These are phyloP conservation scores for Nyctalus aviator DNA, from an alignment of 2,797 vertebrate genomes.

Conservation along the genomic window DNA sequence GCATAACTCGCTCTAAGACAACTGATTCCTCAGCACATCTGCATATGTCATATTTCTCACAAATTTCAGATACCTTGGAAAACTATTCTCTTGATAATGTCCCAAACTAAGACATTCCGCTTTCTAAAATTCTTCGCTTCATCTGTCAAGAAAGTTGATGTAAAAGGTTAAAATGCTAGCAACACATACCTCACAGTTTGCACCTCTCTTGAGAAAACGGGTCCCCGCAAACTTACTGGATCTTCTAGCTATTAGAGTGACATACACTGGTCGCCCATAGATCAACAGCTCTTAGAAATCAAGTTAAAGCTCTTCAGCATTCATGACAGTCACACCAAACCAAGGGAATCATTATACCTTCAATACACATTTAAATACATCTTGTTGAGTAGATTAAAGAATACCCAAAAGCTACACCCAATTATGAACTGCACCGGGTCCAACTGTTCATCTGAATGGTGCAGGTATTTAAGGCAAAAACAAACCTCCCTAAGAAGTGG, in stretches of 20 bases:
- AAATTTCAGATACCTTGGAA: conserved; percentile 42
- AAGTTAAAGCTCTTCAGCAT: conserved; percentile 88
- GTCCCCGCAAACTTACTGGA: conserved; percentile 98
- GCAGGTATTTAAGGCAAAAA: neutral
- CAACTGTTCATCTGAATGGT: neutral
- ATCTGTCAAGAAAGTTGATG: neutral
- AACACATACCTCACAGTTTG: conserved; percentile 94
- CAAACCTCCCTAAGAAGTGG: neutral
- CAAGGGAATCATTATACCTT: neutral
- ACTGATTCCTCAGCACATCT: conserved; percentile 43
- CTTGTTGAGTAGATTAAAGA: neutral
- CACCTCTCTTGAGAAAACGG: conserved; percentile 97
- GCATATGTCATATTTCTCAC: conserved; percentile 43
- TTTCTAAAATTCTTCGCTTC: neutral
- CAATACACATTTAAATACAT: neutral
- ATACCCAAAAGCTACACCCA: neutral
- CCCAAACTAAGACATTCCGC: conserved; percentile 21
- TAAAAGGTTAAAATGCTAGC: neutral
- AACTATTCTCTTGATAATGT: conserved; percentile 38
- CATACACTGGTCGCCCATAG: conserved; percentile 96
- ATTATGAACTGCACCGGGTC: neutral
- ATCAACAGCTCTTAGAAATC: conserved; percentile 93
- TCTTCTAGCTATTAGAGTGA: conserved; percentile 97
- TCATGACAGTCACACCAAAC: conserved; percentile 34
- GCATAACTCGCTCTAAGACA: neutral